Evolutionary conservation across 2,888 invertebrate species (phyloP), one percentile per base, ranked within the genome.

Genomic region (Leptinotarsa juncta): DNA sequence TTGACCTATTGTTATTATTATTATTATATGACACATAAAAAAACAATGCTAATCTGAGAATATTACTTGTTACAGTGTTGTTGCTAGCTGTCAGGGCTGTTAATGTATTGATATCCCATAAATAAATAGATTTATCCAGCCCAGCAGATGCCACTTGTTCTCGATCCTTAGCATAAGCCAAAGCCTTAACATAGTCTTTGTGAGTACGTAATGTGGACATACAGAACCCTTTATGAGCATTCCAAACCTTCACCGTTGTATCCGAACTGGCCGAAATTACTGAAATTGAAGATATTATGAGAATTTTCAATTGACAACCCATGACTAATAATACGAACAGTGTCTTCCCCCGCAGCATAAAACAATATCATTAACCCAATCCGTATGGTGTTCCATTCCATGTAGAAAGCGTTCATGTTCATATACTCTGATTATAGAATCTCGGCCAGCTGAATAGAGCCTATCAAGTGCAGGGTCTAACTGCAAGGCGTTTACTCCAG

Each of bases 211-310:
- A 89, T 3, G 99, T 99, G 0, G 98, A 99, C 98, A 99, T 98
- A 87, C 99, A 99, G 86, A 98, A 98, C 12, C 99, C 98, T 90
- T 98, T 99, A 81, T 98, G 97, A 18, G 99, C 98, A 89, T 99
- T 99, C 99, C 99, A 99, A 76, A 99, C 98, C 89, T 99, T 99
- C 0, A 99, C 98, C 62, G 99, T 99, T 23, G 99, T 98, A 88
- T 99, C 99, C 78, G 98, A 98, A 85, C 99, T 99, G 5, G 99
- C 99, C 78, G 99, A 99, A 87, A 99, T 99, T 83, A 99, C 96
- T 96, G 87, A 26, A 90, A 88, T 32, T 57, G 4, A 23, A 57
- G 12, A 57, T 20, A 18, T 14, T 12, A 23, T 15, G 23, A 60
- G 23, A 65, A n/a, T 16, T 49, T 48, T 69, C 55, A 70, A 50